These are phyloP conservation scores for Sinhomidia bicolor DNA, from an alignment of 2,888 invertebrate genomes.

Conservation along the genomic window DNA sequence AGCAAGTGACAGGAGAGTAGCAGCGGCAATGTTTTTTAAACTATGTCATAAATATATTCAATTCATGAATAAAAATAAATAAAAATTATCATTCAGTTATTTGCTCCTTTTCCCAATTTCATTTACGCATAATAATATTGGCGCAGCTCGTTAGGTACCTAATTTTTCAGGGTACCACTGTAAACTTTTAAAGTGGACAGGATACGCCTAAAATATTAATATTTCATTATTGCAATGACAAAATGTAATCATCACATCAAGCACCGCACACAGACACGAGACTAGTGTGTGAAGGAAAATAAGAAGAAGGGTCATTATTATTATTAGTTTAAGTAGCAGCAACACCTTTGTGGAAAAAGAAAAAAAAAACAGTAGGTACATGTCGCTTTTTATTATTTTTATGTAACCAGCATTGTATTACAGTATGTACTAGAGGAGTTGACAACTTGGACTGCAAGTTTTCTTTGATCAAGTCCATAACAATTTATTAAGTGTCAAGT, in stretches of 20 bases:
- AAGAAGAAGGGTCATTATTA: constrained; percentile 1
- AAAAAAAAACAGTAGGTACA: background rate
- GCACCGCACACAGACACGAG: constrained; percentile 9
- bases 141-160: too few relatives aligned
- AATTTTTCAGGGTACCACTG: background rate
- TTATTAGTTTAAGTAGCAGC: background rate
- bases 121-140: too few relatives aligned
- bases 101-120: constrained; percentile 42
- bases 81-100: constrained; percentile 4
- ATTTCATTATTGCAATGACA: constrained; percentile 28
- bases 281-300: too few relatives aligned
- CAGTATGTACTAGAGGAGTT: constrained; percentile 31
- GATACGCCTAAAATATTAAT: constrained; percentile 60
- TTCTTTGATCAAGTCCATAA: constrained; percentile 72
- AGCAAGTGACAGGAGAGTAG: too few relatives aligned
- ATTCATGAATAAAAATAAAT: constrained; percentile 30
- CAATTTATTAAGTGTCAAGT: constrained; percentile 74
- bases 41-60: constrained; percentile 7
- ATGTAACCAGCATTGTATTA: constrained; percentile 23
- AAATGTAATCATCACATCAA: constrained; percentile 25
- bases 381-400: too few relatives aligned
- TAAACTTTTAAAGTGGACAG: background rate
- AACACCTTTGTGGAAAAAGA: background rate
- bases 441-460: constrained; percentile 67
- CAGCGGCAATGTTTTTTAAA: background rate